Conservation (phyloP, 1,140 invertebrate genomes). For the Dreissena polymorpha region DNA sequence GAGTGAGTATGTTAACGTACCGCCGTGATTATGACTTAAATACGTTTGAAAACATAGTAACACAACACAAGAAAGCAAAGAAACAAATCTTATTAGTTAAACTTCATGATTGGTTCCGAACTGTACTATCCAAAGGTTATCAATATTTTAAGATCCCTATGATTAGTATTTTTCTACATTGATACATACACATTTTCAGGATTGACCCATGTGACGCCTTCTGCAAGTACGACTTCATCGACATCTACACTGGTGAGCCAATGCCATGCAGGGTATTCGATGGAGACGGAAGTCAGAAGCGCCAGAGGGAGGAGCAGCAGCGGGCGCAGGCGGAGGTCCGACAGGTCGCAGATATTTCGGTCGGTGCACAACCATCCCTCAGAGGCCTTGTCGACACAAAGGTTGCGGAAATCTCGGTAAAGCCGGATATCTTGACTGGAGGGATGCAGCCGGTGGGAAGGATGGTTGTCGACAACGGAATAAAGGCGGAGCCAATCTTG, state of each 20-base stretch:
- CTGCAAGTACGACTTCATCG: conserved; percentile 47
- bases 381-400: neutral
- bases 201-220: conserved; percentile 38
- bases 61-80: no score
- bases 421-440: neutral
- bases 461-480: neutral
- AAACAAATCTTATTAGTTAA: no score
- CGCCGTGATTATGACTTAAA: no score
- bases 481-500: conserved; percentile 35
- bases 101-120: no score
- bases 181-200: conserved; percentile 9
- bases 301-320: neutral
- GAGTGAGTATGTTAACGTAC: no score
- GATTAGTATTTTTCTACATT: neutral
- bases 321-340: neutral
- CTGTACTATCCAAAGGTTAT: no score
- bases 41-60: no score
- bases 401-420: neutral
- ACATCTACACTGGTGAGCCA: conserved; percentile 46
- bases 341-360: neutral
- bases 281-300: conserved; percentile 22
- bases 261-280: conserved; percentile 41
- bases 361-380: neutral
- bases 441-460: neutral
- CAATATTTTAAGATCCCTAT: no score